phyloP scores from a whole-genome alignment of 92 coral and sea anemone species.

The Isaurus tuberculatus region DNA sequence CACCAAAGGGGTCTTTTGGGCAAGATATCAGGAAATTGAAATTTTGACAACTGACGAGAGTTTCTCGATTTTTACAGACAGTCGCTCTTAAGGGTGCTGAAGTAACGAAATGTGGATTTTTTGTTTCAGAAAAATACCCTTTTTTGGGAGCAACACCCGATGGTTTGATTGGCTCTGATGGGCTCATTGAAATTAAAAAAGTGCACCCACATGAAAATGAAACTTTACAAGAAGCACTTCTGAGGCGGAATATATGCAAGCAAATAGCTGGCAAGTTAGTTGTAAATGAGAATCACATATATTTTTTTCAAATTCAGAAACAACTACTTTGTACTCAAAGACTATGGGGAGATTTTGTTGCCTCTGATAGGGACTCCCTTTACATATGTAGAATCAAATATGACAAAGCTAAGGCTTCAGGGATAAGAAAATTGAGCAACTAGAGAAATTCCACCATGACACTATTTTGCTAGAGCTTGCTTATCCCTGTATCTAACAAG shows the following conservation, averaged over 20 bases:
- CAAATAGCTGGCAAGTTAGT: slow-evolving; percentile 47
- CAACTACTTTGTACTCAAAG: slow-evolving; percentile 46
- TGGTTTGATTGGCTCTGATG: slow-evolving; percentile 57
- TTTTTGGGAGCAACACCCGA: slow-evolving; percentile 59
- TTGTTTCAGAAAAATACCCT: slow-evolving; percentile 52
- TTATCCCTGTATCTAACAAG: neutral
- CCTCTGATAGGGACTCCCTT: slow-evolving; percentile 51
- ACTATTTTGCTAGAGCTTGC: neutral
- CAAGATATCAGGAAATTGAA: too few relatives aligned
- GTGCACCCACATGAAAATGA: slow-evolving; percentile 59
- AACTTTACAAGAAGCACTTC: slow-evolving; percentile 53
- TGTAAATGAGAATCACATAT: slow-evolving; percentile 48
- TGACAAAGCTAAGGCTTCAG: too few relatives aligned
- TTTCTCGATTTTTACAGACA: too few relatives aligned
- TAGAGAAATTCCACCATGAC: neutral
- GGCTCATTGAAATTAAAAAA: slow-evolving; percentile 49
- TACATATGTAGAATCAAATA: slow-evolving; percentile 32
- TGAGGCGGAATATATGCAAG: slow-evolving; percentile 48
- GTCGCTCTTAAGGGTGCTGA: too few relatives aligned
- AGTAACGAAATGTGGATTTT: too few relatives aligned
- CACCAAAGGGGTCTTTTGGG: too few relatives aligned
- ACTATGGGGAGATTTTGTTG: slow-evolving; percentile 60
- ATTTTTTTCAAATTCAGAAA: slow-evolving; percentile 47
- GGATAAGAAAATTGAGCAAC: too few relatives aligned
- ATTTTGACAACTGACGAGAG: too few relatives aligned